These are phyloP conservation scores for Syrista parreyssii DNA, from an alignment of 2,888 invertebrate genomes.

Conservation along the genomic window DNA sequence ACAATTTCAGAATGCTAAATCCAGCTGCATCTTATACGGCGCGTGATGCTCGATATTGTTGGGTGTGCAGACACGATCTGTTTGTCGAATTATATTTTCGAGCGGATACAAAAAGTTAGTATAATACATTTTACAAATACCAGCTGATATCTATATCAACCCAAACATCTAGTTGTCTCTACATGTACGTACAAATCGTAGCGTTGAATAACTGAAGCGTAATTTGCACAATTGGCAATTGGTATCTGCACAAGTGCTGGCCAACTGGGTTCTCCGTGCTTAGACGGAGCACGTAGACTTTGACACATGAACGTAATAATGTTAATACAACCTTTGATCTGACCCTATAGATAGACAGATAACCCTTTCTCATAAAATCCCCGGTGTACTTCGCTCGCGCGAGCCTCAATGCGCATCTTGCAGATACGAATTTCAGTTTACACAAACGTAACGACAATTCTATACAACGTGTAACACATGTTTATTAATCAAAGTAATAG, in stretches of 20 bases:
- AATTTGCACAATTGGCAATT: constrained; percentile 24
- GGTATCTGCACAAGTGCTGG: not conserved
- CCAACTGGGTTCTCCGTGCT: not conserved
- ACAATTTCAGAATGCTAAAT: not conserved
- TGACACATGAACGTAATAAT: constrained; percentile 2
- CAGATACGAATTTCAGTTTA: not conserved
- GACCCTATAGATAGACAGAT: constrained; percentile 33
- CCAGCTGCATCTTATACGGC: too few species aligned
- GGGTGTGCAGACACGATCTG: not conserved
- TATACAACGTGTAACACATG: not conserved
- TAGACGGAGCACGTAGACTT: constrained; percentile 13
- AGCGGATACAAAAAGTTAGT: not conserved
- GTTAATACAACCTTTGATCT: constrained; percentile 36
- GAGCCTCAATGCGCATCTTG: not conserved
- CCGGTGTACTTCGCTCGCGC: not conserved
- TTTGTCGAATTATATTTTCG: not conserved
- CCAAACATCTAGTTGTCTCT: not conserved
- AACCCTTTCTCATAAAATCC: constrained; percentile 34
- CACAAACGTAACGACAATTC: not conserved
- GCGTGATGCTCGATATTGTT: not conserved
- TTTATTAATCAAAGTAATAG: not conserved
- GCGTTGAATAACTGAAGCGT: not conserved
- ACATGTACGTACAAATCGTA: not conserved
- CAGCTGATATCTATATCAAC: not conserved
- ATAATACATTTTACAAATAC: not conserved